Evolutionary conservation across 1,140 invertebrate genomes (phyloP).

Genomic region (Diachasmimorpha longicaudata): DNA sequence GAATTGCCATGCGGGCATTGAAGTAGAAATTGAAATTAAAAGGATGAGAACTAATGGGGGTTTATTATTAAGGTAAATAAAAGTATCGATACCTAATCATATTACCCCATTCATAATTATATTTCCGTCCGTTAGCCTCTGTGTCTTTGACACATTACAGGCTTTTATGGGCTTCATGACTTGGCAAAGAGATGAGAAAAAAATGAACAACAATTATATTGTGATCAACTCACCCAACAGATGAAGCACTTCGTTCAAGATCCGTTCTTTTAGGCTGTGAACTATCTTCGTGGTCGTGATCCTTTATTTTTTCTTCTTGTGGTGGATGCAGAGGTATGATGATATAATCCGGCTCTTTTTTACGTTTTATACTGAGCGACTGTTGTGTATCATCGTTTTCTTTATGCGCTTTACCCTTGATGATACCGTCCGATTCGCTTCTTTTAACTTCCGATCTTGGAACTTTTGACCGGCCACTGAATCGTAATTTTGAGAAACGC

Average conservation of each 20-base stretch:
- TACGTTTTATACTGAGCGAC: constrained; percentile 34
- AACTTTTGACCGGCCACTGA: constrained; percentile 60
- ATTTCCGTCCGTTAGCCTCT: neutral
- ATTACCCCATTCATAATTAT: neutral
- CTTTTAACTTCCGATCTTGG: constrained; percentile 50
- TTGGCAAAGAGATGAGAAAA: neutral
- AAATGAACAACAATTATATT: neutral
- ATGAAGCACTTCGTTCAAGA: constrained; percentile 44
- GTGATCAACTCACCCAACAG: constrained; percentile 44
- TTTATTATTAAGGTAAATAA: neutral
- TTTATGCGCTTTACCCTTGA: neutral
- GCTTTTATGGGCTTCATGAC: neutral
- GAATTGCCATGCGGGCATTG: neutral
- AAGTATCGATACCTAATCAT: neutral
- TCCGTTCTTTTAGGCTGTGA: constrained; percentile 28
- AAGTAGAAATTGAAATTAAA: neutral
- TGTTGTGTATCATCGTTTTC: constrained; percentile 9
- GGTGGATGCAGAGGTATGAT: constrained; percentile 62
- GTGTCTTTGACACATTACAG: neutral
- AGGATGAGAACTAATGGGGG: neutral
- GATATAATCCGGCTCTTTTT: constrained; percentile 55
- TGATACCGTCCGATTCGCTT: neutral
- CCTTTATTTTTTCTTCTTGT: constrained; percentile 39
- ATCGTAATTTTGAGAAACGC: constrained; percentile 61
- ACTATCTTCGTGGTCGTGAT: constrained; percentile 20